Conservation (phyloP, 2,888 invertebrate species). For the Ornithoptera alexandrae region DNA sequence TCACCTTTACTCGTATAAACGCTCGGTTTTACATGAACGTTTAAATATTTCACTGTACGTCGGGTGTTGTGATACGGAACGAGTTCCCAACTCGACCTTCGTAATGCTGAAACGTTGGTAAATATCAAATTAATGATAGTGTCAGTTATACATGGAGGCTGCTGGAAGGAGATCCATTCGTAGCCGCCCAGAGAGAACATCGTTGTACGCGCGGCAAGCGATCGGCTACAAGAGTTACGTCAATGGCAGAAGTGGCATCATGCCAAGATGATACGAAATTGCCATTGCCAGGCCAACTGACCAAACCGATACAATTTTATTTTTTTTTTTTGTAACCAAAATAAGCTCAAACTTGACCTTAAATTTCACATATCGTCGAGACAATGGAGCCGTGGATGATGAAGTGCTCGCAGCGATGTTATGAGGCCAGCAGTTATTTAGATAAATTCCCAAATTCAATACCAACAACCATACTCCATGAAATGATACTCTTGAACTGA, state of each 20-base stretch:
- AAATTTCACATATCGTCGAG: no score
- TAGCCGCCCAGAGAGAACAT: neutral
- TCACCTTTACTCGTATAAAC: no score
- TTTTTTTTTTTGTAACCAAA: no score
- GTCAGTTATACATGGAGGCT: neutral
- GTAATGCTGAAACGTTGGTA: neutral
- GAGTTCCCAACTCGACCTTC: neutral
- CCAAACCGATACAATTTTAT: no score
- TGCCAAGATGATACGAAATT: conserved; percentile 65
- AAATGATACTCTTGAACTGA: no score
- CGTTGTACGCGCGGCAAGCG: conserved; percentile 8
- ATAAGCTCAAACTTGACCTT: no score
- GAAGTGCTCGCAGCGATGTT: no score
- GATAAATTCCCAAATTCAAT: no score
- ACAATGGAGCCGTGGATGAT: no score
- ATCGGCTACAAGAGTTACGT: neutral
- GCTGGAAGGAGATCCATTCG: no score
- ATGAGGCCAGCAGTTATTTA: no score
- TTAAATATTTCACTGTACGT: conserved; percentile 9
- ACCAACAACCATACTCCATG: no score
- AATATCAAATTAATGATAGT: neutral
- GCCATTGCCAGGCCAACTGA: conserved; percentile 33
- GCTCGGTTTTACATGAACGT: neutral
- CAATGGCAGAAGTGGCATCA: conserved; percentile 44
- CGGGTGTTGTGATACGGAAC: conserved; percentile 13